These are phyloP conservation scores for Tenualosa ilisha DNA, from an alignment of 2,797 vertebrate species.

Conservation along the genomic window DNA sequence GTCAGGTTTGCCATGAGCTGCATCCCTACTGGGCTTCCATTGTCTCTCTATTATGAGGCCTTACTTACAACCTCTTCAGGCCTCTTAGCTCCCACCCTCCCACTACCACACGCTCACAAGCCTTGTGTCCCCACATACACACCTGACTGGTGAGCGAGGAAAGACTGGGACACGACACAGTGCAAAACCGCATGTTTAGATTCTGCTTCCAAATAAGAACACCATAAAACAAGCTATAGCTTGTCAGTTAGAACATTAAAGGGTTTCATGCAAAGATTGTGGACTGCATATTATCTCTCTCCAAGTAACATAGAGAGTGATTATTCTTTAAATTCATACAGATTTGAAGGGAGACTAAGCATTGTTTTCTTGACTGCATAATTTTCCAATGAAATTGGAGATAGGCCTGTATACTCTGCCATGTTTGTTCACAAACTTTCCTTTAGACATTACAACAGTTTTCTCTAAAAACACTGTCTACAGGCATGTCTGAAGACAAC, in stretches of 20 bases:
- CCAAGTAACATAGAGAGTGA: no score
- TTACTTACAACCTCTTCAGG: slow-evolving; percentile 43
- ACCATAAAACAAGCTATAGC: background rate
- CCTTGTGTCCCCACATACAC: background rate
- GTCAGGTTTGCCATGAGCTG: slow-evolving; percentile 63
- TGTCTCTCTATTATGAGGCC: slow-evolving; percentile 32
- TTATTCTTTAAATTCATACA: background rate
- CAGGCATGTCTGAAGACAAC: no score
- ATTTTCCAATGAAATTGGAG: no score
- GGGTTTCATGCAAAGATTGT: background rate
- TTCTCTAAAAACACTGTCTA: no score
- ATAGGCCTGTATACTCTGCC: no score
- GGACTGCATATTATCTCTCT: background rate
- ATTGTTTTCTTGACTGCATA: background rate
- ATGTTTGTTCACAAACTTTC: no score
- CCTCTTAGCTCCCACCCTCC: background rate
- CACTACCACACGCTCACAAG: background rate
- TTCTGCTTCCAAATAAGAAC: no score
- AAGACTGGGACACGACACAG: background rate
- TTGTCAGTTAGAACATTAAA: background rate
- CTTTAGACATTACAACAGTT: no score
- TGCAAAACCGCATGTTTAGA: background rate
- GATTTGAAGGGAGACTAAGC: background rate
- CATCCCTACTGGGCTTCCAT: slow-evolving; percentile 34
- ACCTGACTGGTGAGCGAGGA: background rate